These are phyloP conservation scores for Ceratosolen fusciceps DNA, from an alignment of 1,140 invertebrate species.

Conservation along the genomic window DNA sequence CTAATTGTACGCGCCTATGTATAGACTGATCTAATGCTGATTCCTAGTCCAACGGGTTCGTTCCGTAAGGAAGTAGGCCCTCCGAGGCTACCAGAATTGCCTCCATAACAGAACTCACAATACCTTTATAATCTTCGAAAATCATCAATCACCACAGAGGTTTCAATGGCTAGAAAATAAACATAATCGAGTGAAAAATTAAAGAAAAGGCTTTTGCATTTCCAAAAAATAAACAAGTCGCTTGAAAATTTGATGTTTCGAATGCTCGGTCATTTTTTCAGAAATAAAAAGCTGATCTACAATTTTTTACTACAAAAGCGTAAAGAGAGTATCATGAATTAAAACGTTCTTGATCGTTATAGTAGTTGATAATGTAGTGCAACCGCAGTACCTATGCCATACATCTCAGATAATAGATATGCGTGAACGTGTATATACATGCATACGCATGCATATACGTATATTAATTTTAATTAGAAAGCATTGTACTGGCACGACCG, in stretches of 20 bases:
- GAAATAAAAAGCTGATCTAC: conserved; percentile 1
- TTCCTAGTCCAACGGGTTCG: conserved; percentile 68
- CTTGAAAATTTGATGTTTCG: neutral
- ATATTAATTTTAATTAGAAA: conserved; percentile 36
- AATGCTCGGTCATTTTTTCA: neutral
- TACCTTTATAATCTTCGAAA: conserved; percentile 27
- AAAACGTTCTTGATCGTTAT: conserved; percentile 31
- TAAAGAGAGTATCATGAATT: conserved; percentile 19
- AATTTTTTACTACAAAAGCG: conserved; percentile 16
- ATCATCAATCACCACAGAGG: conserved; percentile 16
- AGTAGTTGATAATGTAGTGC: conserved; percentile 44
- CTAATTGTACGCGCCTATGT: conserved; percentile 33
- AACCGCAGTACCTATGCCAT: conserved; percentile 40
- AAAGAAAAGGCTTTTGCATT: conserved; percentile 14
- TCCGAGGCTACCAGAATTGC: conserved; percentile 36
- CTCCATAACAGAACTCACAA: conserved; percentile 39
- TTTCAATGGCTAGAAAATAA: conserved; percentile 34
- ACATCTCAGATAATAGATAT: conserved; percentile 45
- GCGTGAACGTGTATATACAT: no score
- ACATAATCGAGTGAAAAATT: conserved; percentile 11
- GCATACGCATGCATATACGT: no score
- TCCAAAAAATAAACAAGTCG: neutral
- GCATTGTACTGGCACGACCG: conserved; percentile 39
- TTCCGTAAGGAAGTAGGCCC: conserved; percentile 49
- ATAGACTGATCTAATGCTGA: conserved; percentile 65